phyloP scores from a whole-genome alignment of 2,797 vertebrate genomes.

The Limosa lapponica region DNA sequence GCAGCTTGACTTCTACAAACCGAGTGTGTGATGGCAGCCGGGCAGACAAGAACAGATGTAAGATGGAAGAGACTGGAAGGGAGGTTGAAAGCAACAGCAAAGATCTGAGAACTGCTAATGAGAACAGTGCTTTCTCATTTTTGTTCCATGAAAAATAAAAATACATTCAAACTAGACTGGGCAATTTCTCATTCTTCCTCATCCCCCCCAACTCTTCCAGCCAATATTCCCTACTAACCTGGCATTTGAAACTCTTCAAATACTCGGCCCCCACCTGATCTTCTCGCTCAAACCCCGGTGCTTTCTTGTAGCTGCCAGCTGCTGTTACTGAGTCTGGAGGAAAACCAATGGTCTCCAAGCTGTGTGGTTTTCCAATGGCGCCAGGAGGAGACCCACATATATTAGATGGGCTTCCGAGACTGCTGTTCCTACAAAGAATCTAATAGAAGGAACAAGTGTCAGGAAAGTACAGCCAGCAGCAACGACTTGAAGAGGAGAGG shows the following conservation, averaged over 20 bases:
- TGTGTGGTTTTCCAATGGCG: slow-evolving; percentile 87
- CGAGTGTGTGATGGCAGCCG: not conserved
- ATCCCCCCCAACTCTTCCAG: slow-evolving; percentile 19
- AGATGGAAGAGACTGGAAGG: not conserved
- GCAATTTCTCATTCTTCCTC: not conserved
- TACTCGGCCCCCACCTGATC: slow-evolving; percentile 88
- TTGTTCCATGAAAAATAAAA: not conserved
- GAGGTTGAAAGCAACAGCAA: not conserved
- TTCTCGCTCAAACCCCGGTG: slow-evolving; percentile 96
- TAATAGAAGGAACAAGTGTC: slow-evolving; percentile 63
- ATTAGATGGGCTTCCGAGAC: slow-evolving; percentile 83
- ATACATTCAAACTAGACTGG: not conserved
- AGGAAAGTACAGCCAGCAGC: not conserved
- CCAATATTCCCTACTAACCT: slow-evolving; percentile 72
- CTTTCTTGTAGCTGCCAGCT: slow-evolving; percentile 91
- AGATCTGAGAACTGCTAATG: not conserved
- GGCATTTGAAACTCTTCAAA: slow-evolving; percentile 84
- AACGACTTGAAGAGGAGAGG: not conserved
- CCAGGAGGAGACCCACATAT: slow-evolving; percentile 87
- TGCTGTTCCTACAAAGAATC: slow-evolving; percentile 85
- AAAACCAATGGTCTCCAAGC: slow-evolving; percentile 83
- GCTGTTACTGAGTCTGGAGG: slow-evolving; percentile 84
- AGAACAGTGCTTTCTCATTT: not conserved
- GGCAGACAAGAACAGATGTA: slow-evolving; percentile 7
- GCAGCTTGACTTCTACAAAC: not conserved